Percentiles rank a stretch among this genome's conserved stretches.
Conservation (phyloP, 2,113 vertebrate species). For the Bothrops jararaca region DNA sequence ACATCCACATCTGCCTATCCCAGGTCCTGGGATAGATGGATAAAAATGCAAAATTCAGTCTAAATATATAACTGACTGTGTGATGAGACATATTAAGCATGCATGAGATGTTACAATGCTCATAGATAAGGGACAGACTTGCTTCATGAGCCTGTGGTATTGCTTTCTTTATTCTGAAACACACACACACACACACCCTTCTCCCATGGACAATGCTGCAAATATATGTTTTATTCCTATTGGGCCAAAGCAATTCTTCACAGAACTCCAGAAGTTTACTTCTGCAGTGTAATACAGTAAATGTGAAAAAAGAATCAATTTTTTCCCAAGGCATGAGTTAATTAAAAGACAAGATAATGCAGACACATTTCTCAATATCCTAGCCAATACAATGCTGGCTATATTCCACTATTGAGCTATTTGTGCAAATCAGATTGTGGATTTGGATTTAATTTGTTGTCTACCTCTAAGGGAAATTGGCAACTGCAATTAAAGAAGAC, state of each 20-base stretch:
- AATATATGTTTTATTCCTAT: not conserved
- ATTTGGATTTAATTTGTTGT: conserved; percentile 10
- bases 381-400: not conserved
- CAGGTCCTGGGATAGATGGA: not conserved
- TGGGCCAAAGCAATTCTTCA: not conserved
- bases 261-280: not conserved
- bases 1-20: not conserved
- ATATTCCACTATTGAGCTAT: not conserved
- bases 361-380: conserved; percentile 12
- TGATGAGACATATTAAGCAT: not conserved
- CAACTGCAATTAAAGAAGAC: not conserved
- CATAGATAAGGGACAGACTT: not conserved
- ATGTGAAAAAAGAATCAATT: not conserved
- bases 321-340: conserved; percentile 18
- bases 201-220: not conserved
- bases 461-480: conserved; percentile 1
- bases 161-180: not conserved
- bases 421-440: conserved; percentile 11
- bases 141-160: not conserved
- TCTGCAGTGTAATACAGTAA: not conserved
- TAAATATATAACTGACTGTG: not conserved
- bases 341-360: conserved; percentile 16
- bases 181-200: not conserved
- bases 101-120: not conserved
- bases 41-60: not conserved